phyloP scores from a whole-genome alignment of 2,113 vertebrate species.

The Eubucco bourcierii region DNA sequence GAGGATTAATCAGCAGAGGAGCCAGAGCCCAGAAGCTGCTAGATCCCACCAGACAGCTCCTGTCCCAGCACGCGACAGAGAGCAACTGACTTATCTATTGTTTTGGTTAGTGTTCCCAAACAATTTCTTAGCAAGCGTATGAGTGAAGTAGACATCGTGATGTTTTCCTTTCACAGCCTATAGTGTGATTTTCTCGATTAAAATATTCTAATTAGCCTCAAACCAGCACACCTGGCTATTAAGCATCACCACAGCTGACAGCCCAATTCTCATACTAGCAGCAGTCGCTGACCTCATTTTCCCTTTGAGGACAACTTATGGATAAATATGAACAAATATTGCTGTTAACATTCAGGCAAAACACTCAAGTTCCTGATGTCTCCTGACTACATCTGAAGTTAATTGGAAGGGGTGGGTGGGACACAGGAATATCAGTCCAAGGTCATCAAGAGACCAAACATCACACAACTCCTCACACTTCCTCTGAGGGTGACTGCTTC shows the following conservation, averaged over 20 bases:
- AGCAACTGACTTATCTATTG: too few species aligned
- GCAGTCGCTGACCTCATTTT: neutral
- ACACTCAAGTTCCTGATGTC: neutral
- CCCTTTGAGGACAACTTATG: neutral
- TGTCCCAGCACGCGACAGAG: too few species aligned
- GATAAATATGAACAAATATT: fast-evolving
- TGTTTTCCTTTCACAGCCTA: too few species aligned
- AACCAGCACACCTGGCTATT: too few species aligned
- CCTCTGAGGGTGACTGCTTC: neutral
- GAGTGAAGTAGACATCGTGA: too few species aligned
- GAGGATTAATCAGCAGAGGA: too few species aligned
- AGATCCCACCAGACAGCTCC: too few species aligned
- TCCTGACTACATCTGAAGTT: neutral
- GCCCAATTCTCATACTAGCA: neutral
- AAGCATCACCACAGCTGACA: neutral
- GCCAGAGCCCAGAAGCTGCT: too few species aligned
- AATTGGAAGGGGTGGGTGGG: fast-evolving
- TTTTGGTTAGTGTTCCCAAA: too few species aligned
- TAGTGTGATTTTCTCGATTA: too few species aligned
- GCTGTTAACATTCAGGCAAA: neutral
- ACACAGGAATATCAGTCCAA: neutral
- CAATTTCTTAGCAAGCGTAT: too few species aligned
- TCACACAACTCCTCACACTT: neutral
- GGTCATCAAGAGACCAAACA: neutral
- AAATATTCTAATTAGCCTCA: too few species aligned